Evolutionary conservation across 1,140 invertebrate species (phyloP).

Genomic region (Drosophila yakuba): DNA sequence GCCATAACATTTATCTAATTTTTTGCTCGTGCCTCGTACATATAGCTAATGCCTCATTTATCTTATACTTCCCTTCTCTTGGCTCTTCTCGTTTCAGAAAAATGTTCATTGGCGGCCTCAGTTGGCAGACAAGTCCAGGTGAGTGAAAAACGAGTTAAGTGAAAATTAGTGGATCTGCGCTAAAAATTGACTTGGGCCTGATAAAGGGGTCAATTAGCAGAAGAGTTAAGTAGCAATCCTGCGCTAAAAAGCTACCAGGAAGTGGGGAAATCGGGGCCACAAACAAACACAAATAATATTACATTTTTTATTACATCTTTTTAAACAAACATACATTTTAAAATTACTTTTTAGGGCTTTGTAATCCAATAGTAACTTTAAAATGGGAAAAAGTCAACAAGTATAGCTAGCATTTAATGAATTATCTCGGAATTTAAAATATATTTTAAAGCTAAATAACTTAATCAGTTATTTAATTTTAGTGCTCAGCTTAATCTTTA

Average conservation of each 20-base stretch:
- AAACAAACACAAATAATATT: background rate
- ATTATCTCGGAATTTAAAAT: too few relatives aligned
- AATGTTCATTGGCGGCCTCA: conserved; percentile 99
- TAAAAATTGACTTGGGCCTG: conserved; percentile 26
- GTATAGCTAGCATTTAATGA: too few relatives aligned
- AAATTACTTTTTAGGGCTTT: too few relatives aligned
- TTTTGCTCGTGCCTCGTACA: conserved; percentile 17
- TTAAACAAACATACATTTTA: too few relatives aligned
- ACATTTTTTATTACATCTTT: too few relatives aligned
- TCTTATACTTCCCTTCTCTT: conserved; percentile 65
- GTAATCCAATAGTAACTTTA: too few relatives aligned
- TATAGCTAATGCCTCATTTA: conserved; percentile 52
- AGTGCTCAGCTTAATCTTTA: too few relatives aligned
- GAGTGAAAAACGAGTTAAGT: conserved; percentile 85
- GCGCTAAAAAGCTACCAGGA: conserved; percentile 44
- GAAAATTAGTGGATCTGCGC: conserved; percentile 60
- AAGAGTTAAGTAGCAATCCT: conserved; percentile 23
- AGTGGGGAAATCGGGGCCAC: background rate
- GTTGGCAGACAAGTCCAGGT: conserved; percentile 99
- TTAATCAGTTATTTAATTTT: too few relatives aligned
- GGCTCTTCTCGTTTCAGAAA: conserved; percentile 92
- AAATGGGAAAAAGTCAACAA: too few relatives aligned
- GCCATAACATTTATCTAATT: conserved; percentile 53
- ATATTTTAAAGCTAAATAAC: too few relatives aligned
- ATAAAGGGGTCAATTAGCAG: conserved; percentile 55